These are phyloP conservation scores for Ophraella communa DNA, from an alignment of 2,888 invertebrate genomes.

Conservation along the genomic window DNA sequence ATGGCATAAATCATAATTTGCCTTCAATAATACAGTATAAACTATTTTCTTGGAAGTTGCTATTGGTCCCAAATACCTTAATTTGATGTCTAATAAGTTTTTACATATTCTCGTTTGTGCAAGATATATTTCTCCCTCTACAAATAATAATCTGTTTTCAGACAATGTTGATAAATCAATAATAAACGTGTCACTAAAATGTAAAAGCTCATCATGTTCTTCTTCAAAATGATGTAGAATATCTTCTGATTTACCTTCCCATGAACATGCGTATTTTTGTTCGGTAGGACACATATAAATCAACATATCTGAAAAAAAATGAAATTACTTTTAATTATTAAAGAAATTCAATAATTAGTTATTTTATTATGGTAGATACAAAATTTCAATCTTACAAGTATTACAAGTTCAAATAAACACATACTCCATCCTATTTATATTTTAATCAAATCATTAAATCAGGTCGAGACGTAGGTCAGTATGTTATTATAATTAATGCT, in stretches of 20 bases:
- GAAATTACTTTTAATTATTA: no score
- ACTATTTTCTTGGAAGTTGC: conserved; percentile 41
- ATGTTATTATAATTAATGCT: no score
- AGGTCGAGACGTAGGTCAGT: no score
- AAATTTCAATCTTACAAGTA: no score
- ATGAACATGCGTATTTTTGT: conserved; percentile 48
- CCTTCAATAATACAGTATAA: conserved; percentile 40
- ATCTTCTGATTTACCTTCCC: conserved; percentile 49
- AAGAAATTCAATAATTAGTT: no score
- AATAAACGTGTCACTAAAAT: conserved; percentile 39
- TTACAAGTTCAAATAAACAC: no score
- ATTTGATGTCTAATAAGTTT: conserved; percentile 36
- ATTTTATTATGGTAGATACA: no score
- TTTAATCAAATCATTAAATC: no score
- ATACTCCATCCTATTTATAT: no score
- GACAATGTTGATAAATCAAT: conserved; percentile 41
- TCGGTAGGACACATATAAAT: conserved; percentile 50
- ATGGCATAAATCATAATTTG: conserved; percentile 19
- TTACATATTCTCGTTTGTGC: conserved; percentile 41
- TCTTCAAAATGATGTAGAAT: conserved; percentile 49
- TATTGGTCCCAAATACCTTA: conserved; percentile 47
- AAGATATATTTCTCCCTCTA: conserved; percentile 49
- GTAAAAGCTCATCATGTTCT: conserved; percentile 48
- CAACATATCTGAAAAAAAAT: conserved; percentile 33
- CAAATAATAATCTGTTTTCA: conserved; percentile 46